A percentile compares a stretch with the other conserved stretches of the same genome.
Evolutionary conservation across 2,888 invertebrate genomes (phyloP).

Genomic region (Globia sparganii): DNA sequence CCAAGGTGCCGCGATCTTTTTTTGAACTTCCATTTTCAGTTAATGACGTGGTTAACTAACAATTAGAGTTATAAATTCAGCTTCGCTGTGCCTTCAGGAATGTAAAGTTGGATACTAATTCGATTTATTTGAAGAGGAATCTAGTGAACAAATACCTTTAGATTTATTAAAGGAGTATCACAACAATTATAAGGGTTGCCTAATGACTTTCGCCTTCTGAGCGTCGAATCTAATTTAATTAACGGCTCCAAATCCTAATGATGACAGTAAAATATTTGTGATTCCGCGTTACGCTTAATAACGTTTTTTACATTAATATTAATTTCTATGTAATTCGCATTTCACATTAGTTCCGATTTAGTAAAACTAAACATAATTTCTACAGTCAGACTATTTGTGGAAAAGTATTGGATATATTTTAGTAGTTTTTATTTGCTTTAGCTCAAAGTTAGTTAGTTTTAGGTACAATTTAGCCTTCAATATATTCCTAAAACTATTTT

Average conservation of each 20-base stretch:
- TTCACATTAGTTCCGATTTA: slow-evolving; percentile 20
- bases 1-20: background rate
- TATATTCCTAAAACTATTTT: too few species aligned
- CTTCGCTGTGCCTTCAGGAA: background rate
- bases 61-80: background rate
- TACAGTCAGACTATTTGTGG: too few species aligned
- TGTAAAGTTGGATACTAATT: background rate
- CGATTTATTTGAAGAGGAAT: background rate
- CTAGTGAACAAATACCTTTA: slow-evolving; percentile 12
- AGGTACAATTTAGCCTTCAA: too few species aligned
- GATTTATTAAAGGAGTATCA: slow-evolving; percentile 19
- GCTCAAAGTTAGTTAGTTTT: too few species aligned
- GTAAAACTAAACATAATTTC: too few species aligned
- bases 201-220: slow-evolving; percentile 30
- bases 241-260: slow-evolving; percentile 32
- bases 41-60: background rate
- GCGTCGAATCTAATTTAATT: slow-evolving; percentile 46
- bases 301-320: slow-evolving; percentile 24
- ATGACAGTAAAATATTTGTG: slow-evolving; percentile 34
- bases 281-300: slow-evolving; percentile 12
- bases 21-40: background rate
- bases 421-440: too few species aligned
- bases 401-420: too few species aligned
- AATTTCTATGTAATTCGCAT: background rate
- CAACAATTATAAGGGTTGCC: slow-evolving; percentile 17